Conservation (phyloP, 2,888 invertebrate genomes). For the Copidosoma aretas region DNA sequence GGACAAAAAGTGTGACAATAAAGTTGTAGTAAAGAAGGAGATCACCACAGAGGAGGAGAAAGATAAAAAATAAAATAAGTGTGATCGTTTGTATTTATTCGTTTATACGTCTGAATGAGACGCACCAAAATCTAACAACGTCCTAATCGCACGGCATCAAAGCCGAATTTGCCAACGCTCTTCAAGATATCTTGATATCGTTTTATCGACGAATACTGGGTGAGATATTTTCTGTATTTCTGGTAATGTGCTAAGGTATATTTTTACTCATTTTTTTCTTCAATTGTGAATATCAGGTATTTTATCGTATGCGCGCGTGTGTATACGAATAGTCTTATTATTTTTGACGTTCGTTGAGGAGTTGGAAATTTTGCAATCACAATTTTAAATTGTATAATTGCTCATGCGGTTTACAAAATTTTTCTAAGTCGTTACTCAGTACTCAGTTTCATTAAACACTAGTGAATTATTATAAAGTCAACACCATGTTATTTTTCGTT, state of each 20-base stretch:
- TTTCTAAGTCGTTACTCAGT: too few species aligned
- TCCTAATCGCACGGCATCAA: slow-evolving; percentile 19
- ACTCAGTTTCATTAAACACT: too few species aligned
- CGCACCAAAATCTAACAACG: slow-evolving; percentile 32
- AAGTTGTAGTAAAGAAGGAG: slow-evolving; percentile 51
- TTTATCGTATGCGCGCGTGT: too few species aligned
- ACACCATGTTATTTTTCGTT: background rate
- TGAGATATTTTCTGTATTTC: background rate
- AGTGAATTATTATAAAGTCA: too few species aligned
- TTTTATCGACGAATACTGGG: slow-evolving; percentile 16
- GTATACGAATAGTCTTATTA: too few species aligned
- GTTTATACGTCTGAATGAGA: slow-evolving; percentile 31
- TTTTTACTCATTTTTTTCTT: background rate
- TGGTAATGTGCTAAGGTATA: background rate
- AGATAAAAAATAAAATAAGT: slow-evolving; percentile 46
- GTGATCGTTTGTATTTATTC: slow-evolving; percentile 32
- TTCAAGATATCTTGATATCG: slow-evolving; percentile 28
- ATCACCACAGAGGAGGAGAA: slow-evolving; percentile 45
- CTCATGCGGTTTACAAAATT: too few species aligned
- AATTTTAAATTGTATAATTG: too few species aligned
- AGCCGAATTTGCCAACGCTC: slow-evolving; percentile 15
- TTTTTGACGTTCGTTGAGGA: too few species aligned
- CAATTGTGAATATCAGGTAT: background rate
- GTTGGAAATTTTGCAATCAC: too few species aligned
- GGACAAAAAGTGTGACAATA: slow-evolving; percentile 57